Conservation (phyloP, 2,888 invertebrate species). For the Ferdinandea cuprea region DNA sequence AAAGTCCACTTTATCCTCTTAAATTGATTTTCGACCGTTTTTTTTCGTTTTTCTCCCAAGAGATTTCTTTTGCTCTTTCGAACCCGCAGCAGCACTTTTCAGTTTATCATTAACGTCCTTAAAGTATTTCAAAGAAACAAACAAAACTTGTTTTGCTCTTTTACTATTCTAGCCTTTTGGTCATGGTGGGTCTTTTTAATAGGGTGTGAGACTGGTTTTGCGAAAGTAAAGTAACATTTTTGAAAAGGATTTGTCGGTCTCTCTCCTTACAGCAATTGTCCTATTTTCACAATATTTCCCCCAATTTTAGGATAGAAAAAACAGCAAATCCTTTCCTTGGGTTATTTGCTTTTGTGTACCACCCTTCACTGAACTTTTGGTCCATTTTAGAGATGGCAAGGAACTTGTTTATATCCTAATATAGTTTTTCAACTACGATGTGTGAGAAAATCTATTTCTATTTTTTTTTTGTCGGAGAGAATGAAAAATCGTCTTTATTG, state of each 20-base stretch:
- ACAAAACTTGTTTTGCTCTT: slow-evolving; percentile 32
- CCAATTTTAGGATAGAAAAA: slow-evolving; percentile 2
- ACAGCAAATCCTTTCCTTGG: slow-evolving; percentile 3
- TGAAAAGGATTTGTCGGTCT: slow-evolving; percentile 4
- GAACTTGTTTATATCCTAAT: slow-evolving; percentile 32
- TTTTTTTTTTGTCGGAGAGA: too few relatives aligned
- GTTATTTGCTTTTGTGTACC: not conserved
- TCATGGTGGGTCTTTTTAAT: slow-evolving; percentile 3
- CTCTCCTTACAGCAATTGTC: slow-evolving; percentile 3
- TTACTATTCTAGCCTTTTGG: not conserved
- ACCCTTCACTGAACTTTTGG: slow-evolving; percentile 1
- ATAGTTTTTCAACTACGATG: not conserved
- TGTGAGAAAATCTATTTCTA: slow-evolving; percentile 34
- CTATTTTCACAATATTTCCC: slow-evolving; percentile 22
- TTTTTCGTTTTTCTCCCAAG: slow-evolving; percentile 41
- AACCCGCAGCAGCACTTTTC: slow-evolving; percentile 31
- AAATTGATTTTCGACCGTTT: slow-evolving; percentile 49
- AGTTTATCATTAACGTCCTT: slow-evolving; percentile 32
- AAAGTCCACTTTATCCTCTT: slow-evolving; percentile 31
- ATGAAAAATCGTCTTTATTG: not conserved
- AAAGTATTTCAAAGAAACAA: slow-evolving; percentile 34
- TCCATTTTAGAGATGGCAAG: slow-evolving; percentile 1
- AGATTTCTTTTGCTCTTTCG: slow-evolving; percentile 39
- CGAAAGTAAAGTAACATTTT: slow-evolving; percentile 1
- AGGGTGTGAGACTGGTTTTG: slow-evolving; percentile 46